Base-by-base conservation (phyloP, 2,113 vertebrate species). In the Cebidichthys violaceus region DNA sequence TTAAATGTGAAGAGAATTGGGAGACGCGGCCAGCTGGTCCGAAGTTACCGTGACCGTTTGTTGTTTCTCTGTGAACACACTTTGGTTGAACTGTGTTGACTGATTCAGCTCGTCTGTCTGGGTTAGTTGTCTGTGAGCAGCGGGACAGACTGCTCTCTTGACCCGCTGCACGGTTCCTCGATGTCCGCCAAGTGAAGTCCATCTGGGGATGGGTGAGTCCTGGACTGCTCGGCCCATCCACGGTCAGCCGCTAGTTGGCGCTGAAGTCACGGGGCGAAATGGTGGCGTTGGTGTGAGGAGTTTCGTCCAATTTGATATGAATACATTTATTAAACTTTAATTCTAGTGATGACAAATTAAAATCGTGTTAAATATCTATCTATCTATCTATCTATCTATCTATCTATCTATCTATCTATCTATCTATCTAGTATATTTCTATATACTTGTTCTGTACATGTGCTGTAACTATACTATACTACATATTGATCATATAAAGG, bases 241-340 rank as follows among this genome's bases (percentile, higher is more conserved):
- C 24, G 4, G 10, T 1, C 20, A 0, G 43, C 88, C 88, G 52
- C 71, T 74, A 77, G 88, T 0, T 67, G 85, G 75, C 71, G 75
- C 82, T 66, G 29, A 27, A 31, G 27, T 14, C 27, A 33, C 1
- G 24, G 35, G n/a, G 14, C 2, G 29, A 64, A 1, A 18, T 13
- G 20, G n/a, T 7, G 17, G 11, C 24, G 66, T 9, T 14, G 1
- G 4, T 43, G 45, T 24, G 17, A 14, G 18, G 17, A 18, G 67
- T 54, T 47, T 24, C 0, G 37, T 68, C 39, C 5, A n/a, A 50
- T 64, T 50, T 64, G 31, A 66, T 47, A 7, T 17, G 2, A 43
- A 9, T 35, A 37, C 9, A 39, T 50, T 29, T 0, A 59, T 29
- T 7, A 4, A 4, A 10, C 1, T 57, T 57, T 4, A 50, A 52